These are phyloP conservation scores for Calliphora vicina DNA, from an alignment of 1,140 invertebrate genomes.

Conservation along the genomic window DNA sequence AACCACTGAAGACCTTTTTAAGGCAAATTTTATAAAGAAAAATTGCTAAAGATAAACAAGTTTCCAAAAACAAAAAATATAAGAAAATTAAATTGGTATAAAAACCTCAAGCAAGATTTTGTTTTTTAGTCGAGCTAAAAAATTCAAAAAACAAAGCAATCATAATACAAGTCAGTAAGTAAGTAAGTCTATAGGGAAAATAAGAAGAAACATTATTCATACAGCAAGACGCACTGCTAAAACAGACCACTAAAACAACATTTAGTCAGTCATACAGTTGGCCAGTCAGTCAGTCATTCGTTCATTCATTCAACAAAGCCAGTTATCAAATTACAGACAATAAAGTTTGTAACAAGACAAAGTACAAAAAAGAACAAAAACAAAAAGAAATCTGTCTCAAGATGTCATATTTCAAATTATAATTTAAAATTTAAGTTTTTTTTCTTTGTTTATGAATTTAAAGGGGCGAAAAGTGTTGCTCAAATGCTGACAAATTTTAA, in stretches of 20 bases:
- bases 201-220: background rate
- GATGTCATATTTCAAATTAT: background rate
- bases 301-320: background rate
- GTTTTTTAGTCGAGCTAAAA: too few species aligned
- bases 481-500: background rate
- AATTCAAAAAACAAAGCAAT: background rate
- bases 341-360: conserved; percentile 1
- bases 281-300: background rate
- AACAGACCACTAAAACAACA: background rate
- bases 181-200: background rate
- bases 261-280: background rate
- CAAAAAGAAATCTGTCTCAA: background rate
- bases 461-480: background rate
- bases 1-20: background rate
- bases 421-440: background rate
- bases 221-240: too few species aligned
- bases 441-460: background rate
- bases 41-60: background rate
- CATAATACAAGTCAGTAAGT: background rate
- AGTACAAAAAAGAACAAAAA: background rate
- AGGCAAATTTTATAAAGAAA: too few species aligned
- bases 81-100: background rate
- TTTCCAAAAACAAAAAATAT: background rate
- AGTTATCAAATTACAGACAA: conserved; percentile 1
- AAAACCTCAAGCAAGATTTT: background rate